Base-by-base conservation (phyloP, 2,797 vertebrate genomes). In the Esox lucius region DNA sequence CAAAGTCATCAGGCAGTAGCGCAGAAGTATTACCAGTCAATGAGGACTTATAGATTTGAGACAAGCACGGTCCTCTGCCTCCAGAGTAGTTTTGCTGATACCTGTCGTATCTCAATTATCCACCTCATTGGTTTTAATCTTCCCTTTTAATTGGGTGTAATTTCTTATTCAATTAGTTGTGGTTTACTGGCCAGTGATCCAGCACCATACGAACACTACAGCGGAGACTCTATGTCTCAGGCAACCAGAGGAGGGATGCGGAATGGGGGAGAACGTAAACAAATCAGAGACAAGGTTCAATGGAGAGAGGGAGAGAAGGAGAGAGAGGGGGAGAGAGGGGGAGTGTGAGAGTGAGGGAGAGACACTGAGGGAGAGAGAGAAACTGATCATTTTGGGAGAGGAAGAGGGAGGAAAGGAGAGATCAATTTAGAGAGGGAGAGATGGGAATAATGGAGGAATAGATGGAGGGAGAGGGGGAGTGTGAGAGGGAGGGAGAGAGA, bases 141-240 rank as follows among this genome's bases (percentile, higher is more conserved):
- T 71, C 78, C 76, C 75, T 87, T 87, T 87, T 84, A 88, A 89
- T 89, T 86, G 79, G 78, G 83, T 81, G 74, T 87, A 88, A 90
- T 90, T 88, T 87, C 5, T 81, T 75, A 88, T 76, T 81, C 85
- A 87, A 83, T 90, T 82, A 83, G 88, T 88, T 85, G 86, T 86
- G 87, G 86, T 84, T 77, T 80, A 71, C 71, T 82, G 81, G 81
- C 75, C 82, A 31, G 51, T 62, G 73, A 74, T 4, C 68, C 15
- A 19, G 11, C 13, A 67, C 39, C 67, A 48, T 35, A 68, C 22
- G 22, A 13, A 39, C 5, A n/a, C 13, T 3, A 17, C 24, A 24
- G 39, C 6, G 9, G 67, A 46, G 67, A 17, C 17, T 22, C 13
- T 28, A 64, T 5, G 64, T 24, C 11, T 5, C 24, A 28, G 61